Evolutionary conservation across 1,140 invertebrate species (phyloP).

Genomic region (Drosophila prosaltans): DNA sequence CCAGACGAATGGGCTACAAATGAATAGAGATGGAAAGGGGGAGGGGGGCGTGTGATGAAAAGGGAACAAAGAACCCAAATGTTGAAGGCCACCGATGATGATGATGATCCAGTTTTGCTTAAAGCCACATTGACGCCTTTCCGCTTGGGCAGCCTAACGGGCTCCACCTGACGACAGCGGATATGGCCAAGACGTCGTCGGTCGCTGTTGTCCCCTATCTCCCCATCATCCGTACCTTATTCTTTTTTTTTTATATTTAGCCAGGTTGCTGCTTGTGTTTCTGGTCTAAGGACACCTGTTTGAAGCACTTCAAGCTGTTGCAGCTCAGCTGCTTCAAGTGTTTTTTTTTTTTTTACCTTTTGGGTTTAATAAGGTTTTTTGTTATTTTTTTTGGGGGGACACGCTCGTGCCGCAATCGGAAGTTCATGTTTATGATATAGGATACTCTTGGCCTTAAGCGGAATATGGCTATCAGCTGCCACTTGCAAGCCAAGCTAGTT

Average conservation of each 20-base stretch:
- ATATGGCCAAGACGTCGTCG: conserved; percentile 54
- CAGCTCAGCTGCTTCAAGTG: conserved; percentile 50
- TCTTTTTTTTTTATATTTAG: not conserved
- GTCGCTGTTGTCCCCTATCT: not conserved
- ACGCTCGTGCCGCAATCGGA: conserved; percentile 68
- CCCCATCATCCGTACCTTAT: not conserved
- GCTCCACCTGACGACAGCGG: conserved; percentile 45
- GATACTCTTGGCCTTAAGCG: conserved; percentile 25
- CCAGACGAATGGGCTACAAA: conserved; percentile 34
- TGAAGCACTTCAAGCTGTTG: conserved; percentile 55
- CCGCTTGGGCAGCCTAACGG: conserved; percentile 52
- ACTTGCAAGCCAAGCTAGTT: conserved; percentile 6
- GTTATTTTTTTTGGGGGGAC: conserved; percentile 58
- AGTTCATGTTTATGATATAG: conserved; percentile 70
- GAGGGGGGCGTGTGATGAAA: not conserved
- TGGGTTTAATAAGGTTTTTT: conserved; percentile 26
- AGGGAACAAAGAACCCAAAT: conserved; percentile 19
- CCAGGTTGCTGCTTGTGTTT: conserved; percentile 18
- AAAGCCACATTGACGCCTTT: conserved; percentile 47
- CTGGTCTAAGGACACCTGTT: conserved; percentile 52
- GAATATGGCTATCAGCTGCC: conserved; percentile 52
- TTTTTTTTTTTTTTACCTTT: not conserved
- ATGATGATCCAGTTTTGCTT: conserved; percentile 23
- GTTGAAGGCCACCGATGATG: conserved; percentile 37
- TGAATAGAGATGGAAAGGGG: no score